Base-by-base conservation (phyloP, 2,888 invertebrate genomes). In the Cyclophora albipunctata region DNA sequence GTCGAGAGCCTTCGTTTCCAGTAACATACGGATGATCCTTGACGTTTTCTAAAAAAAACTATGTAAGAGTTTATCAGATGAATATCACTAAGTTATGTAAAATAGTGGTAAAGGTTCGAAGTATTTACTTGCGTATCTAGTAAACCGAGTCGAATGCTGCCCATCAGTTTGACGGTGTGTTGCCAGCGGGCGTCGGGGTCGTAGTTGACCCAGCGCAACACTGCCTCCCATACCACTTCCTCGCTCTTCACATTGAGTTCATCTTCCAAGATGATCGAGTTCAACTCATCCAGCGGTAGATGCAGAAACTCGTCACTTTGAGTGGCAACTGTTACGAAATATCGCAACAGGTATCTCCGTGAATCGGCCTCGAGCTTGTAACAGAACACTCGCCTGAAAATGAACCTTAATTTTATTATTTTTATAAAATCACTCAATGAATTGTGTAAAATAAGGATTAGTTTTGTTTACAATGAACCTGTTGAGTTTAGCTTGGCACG, bases 1-100 rank as follows among this genome's bases (percentile, higher is more conserved):
- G 96, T 7, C 95, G 91, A 61, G 97, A 96, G 5, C 93, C 92
- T 58, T 96, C 95, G 70, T 95, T 94, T 47, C 93, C 93, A 6
- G 92, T 91, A 0, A 98, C 96, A 76, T 95, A 97, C 0, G 93
- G 93, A 76, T 98, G 96, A 58, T 95, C 94, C 76, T 96, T 96
- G 0, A 96, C 96, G 71, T 94, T 93, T 76, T 97, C 97, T 75
- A 97, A 90, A 78, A 98, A 98, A 78, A 94, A 97, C 89, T 96
- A 45, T 47, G 47, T 45, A 46, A 45, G 37, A 45, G 47, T 47
- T 48, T 44, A 49, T 46, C 42, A 45, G 43, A 37, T 37, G 43
- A 47, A 47, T 49, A 43, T 45, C 42, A 45, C 45, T 40, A 53
- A 43, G n/a, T 20, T 20, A 20, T 20, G 20, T 20, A 20, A 20